These are phyloP conservation scores for Phytoseiulus persimilis DNA, from an alignment of 2,888 invertebrate species.

Conservation along the genomic window DNA sequence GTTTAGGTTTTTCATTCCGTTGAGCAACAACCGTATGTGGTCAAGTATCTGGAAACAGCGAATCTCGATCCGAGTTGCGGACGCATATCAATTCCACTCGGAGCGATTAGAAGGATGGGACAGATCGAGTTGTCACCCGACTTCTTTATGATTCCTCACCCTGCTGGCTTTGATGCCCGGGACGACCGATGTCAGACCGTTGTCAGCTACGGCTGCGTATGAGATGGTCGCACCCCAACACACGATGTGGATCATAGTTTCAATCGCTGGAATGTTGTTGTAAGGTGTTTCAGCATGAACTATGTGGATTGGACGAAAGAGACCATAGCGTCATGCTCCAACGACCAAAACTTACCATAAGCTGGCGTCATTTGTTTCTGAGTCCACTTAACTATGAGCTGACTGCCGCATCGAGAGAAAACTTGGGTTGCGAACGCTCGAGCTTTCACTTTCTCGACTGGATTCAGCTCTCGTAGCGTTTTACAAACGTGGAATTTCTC, in stretches of 20 bases:
- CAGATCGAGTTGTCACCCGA: too few relatives aligned
- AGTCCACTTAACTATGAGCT: neutral
- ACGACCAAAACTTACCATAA: too few relatives aligned
- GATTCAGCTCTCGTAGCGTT: neutral
- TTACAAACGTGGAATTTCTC: neutral
- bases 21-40: neutral
- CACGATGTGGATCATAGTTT: neutral
- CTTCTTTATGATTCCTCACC: neutral
- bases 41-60: neutral
- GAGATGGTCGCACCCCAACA: neutral
- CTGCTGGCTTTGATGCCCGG: neutral
- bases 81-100: too few relatives aligned
- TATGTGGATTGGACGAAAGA: too few relatives aligned
- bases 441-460: neutral
- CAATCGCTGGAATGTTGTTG: neutral
- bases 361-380: neutral
- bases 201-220: neutral
- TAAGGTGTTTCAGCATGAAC: too few relatives aligned
- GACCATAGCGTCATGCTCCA: too few relatives aligned
- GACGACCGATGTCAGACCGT: neutral
- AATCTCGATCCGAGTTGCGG: neutral
- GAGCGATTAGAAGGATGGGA: too few relatives aligned
- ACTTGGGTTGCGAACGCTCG: neutral
- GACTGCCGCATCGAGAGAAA: neutral
- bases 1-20: neutral